Base-by-base conservation (phyloP, 2,888 invertebrate genomes). In the Macropis europaea region DNA sequence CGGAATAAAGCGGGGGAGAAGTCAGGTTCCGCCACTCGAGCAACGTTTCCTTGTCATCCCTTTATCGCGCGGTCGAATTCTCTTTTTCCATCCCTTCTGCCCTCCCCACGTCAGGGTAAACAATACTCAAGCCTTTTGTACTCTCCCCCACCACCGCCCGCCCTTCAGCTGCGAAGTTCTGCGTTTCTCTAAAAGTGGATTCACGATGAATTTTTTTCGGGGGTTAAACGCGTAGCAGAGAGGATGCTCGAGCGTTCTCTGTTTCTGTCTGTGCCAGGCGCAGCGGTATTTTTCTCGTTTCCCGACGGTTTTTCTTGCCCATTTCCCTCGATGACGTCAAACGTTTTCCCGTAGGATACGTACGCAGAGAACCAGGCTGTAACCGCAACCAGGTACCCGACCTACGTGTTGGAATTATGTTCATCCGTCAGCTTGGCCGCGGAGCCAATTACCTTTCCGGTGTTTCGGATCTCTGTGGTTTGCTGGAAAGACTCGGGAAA, bases 61-160 rank as follows among this genome's bases (percentile, higher is more conserved):
- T 78, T 73, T 73, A 78, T 76, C 73, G 68, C 64, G 53, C 59
- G 75, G 78, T 75, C 72, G 75, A 75, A 78, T 78, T 78, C 72
- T 28, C 28, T 17, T 42, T 42, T n/a, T 32, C 43, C 34, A 5
- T 42, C 38, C 43, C 62, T 48, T 4, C 43, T 6, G 9, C 24
- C 56, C 32, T 4, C 52, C 60, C 76, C 76, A 56, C 17, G 61
- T 72, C 64, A 75, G 61, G 40, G 75, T 77, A 77, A 77, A 77
- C 77, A 77, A 78, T 77, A 64, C 72, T 69, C 64, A 6, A 59
- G 61, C 28, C 67, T 62, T 78, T 77, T 77, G 77, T 75, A 32
- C 48, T 36, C 42, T 24, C 42, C 28, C 32, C 30, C 6, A 19
- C n/a, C n/a, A n/a, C n/a, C n/a, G n/a, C n/a, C n/a, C 34, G 40